Conservation (phyloP, 2,797 vertebrate genomes). For the Coluber constrictor region DNA sequence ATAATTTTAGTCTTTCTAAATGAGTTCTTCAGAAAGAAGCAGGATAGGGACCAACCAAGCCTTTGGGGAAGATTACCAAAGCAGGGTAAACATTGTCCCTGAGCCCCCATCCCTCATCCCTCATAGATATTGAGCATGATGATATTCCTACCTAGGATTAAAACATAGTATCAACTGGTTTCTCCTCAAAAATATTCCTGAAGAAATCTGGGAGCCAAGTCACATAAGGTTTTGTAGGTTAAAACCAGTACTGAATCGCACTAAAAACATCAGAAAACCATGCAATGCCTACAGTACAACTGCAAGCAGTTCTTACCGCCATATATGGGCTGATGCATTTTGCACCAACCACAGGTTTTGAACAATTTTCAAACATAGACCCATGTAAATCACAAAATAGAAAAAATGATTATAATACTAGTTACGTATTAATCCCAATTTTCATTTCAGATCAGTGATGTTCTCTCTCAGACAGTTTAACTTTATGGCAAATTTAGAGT, state of each 20-base stretch:
- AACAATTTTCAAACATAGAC: not conserved
- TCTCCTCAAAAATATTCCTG: not conserved
- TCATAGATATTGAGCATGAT: not conserved
- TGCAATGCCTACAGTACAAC: not conserved
- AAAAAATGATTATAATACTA: not conserved
- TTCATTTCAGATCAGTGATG: not conserved
- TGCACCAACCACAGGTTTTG: not conserved
- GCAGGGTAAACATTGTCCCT: not conserved
- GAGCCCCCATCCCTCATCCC: not conserved
- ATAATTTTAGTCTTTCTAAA: not conserved
- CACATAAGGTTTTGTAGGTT: not conserved
- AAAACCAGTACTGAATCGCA: not conserved
- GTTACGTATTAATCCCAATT: not conserved
- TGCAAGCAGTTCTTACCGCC: not conserved
- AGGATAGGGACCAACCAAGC: not conserved
- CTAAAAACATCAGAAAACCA: not conserved
- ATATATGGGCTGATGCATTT: not conserved
- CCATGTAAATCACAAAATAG: not conserved
- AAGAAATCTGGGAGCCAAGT: not conserved
- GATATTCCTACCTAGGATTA: not conserved
- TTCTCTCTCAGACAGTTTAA: slow-evolving; percentile 16
- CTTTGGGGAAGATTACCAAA: not conserved
- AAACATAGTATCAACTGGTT: not conserved
- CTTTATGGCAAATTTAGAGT: not conserved
- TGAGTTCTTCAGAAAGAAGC: not conserved